Evolutionary conservation across 2,113 vertebrate genomes (phyloP), one percentile per base, ranked within the genome.

Genomic region (Hippoglossus stenolepis): DNA sequence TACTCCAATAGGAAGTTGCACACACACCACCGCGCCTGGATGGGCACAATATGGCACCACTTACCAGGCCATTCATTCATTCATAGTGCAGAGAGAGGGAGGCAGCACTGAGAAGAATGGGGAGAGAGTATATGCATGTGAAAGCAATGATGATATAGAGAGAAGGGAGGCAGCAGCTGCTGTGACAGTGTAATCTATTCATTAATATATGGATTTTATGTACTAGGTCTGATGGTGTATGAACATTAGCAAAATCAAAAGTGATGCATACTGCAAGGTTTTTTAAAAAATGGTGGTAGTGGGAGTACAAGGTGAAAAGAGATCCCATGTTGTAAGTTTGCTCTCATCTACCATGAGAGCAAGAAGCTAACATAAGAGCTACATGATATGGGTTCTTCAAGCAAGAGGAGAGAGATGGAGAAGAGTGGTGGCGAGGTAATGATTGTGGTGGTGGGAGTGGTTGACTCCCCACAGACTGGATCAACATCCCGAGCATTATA

Each of bases 1-100:
- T 77, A 83, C 87, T 87, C 89, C 89, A 87, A 86, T 85, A 79
- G 89, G 88, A 87, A 89, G 85, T 84, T 77, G 73, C 70, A 66
- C 75, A 87, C 60, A 38, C 60, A 35, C 31, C 85, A 88, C 84
- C 85, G 85, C 83, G 85, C 93, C 87, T 92, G 87, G 82, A 89
- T 92, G 91, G 83, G 77, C 89, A 87, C 92, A 93, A 93, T 92
- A 94, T 93, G 93, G 88, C 89, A 85, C 87, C 91, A 91, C 90
- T 93, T 90, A 91, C 80, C 73, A 81, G 73, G 66, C 89, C 79
- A 89, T 92, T 91, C 90, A 91, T 86, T 85, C 78, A n/a, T 79
- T 60, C 79, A 81, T 73, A 67, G 73, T 54, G 60, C 77, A 82
- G 69, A 76, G 72, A 78, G 78, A 83, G 67, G 58, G 69, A 71